Conservation (phyloP, 2,113 vertebrate species). For the Siniperca chuatsi region DNA sequence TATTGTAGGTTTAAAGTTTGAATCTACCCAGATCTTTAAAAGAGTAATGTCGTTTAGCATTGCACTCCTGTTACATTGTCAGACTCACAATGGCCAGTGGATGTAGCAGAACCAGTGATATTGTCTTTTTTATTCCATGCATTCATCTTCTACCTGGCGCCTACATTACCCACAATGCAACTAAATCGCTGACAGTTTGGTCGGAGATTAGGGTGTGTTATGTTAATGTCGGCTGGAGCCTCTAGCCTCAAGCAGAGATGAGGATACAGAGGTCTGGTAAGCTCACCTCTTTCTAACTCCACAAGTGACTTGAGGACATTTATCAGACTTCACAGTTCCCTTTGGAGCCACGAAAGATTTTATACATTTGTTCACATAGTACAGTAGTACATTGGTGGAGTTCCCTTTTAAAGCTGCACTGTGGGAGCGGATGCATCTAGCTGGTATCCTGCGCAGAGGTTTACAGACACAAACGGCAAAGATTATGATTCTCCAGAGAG, state of each 20-base stretch:
- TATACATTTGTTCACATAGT: neutral
- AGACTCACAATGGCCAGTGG: neutral
- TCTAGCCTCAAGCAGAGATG: neutral
- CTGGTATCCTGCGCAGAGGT: constrained; percentile 7
- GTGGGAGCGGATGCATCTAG: neutral
- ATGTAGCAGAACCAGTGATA: neutral
- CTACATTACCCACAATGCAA: neutral
- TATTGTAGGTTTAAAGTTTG: neutral
- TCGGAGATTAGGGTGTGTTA: neutral
- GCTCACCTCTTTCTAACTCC: too few species aligned
- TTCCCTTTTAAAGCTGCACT: neutral
- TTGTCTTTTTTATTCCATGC: neutral
- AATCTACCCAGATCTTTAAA: too few species aligned
- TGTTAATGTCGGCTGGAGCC: neutral
- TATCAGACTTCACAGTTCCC: neutral
- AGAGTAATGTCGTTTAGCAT: neutral
- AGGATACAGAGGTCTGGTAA: too few species aligned
- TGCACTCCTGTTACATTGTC: neutral
- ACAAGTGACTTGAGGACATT: neutral
- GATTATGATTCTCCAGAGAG: constrained; percentile 39
- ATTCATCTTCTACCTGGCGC: neutral
- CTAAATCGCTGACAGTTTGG: neutral
- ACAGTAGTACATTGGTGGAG: neutral
- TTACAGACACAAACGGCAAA: constrained; percentile 29
- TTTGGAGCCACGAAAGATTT: too few species aligned